These are phyloP conservation scores for Drosophila simulans DNA, from an alignment of 1,140 invertebrate genomes.

Conservation along the genomic window DNA sequence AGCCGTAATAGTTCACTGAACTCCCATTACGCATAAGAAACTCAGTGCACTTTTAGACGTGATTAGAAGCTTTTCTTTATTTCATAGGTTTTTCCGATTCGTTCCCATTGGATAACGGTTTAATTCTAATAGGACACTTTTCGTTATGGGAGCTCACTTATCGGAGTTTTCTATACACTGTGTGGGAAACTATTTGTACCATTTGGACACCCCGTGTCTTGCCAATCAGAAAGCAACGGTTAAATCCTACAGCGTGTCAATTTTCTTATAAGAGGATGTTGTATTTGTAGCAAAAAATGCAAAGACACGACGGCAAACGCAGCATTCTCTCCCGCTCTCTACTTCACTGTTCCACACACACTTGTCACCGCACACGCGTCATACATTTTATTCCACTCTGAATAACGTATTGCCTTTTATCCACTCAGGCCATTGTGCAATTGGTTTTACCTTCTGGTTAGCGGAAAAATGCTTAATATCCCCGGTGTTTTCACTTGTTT, in stretches of 20 bases:
- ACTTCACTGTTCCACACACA: slow-evolving; percentile 42
- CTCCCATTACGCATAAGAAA: neutral
- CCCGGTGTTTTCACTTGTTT: slow-evolving; percentile 20
- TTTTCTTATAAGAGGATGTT: slow-evolving; percentile 45
- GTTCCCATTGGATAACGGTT: no score
- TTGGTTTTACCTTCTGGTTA: slow-evolving; percentile 48
- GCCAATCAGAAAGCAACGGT: slow-evolving; percentile 39
- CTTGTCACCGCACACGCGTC: slow-evolving; percentile 70
- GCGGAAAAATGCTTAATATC: slow-evolving; percentile 12
- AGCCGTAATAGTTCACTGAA: slow-evolving; percentile 1
- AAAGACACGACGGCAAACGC: slow-evolving; percentile 76
- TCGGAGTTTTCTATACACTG: neutral
- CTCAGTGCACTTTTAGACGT: neutral
- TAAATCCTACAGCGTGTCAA: slow-evolving; percentile 27
- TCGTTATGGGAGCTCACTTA: neutral
- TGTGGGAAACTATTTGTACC: neutral
- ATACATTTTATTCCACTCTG: slow-evolving; percentile 42
- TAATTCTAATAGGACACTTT: neutral
- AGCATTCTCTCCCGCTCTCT: slow-evolving; percentile 32
- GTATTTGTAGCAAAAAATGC: slow-evolving; percentile 74
- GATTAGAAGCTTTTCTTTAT: neutral
- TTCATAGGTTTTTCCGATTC: neutral
- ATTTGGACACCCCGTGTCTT: neutral
- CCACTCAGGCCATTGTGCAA: slow-evolving; percentile 27
- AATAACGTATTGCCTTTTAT: neutral